A percentile compares a stretch with the other conserved stretches of the same genome.
These are phyloP conservation scores for Eurytoma californica DNA, from an alignment of 2,888 invertebrate genomes.

Conservation along the genomic window DNA sequence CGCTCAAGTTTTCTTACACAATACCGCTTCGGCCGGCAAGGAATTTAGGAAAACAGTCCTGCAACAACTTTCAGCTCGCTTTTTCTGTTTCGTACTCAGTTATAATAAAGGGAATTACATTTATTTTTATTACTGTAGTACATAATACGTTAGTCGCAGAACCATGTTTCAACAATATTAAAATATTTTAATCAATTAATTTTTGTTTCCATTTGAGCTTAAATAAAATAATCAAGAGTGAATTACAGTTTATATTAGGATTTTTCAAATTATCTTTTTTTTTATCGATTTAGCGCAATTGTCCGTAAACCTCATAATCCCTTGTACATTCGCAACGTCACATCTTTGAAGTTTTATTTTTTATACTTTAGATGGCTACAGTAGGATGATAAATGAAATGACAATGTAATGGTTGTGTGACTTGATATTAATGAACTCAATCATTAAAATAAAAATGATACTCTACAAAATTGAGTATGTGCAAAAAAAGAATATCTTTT, in stretches of 20 bases:
- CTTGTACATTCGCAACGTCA: too few relatives aligned
- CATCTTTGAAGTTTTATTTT: too few relatives aligned
- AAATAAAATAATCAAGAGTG: too few relatives aligned
- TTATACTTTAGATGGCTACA: too few relatives aligned
- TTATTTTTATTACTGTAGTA: slow-evolving; percentile 24
- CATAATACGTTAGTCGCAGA: slow-evolving; percentile 46
- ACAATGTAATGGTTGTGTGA: slow-evolving; percentile 9
- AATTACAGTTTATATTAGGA: too few relatives aligned
- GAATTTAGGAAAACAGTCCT: slow-evolving; percentile 36
- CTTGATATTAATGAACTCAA: not conserved
- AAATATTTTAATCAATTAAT: not conserved
- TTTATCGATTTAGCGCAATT: too few relatives aligned
- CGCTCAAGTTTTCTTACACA: slow-evolving; percentile 16
- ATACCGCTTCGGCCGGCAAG: slow-evolving; percentile 12
- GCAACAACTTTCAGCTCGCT: slow-evolving; percentile 24
- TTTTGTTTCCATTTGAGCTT: too few relatives aligned
- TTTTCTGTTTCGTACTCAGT: not conserved
- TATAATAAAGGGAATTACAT: not conserved
- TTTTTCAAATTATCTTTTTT: too few relatives aligned
- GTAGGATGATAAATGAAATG: not conserved
- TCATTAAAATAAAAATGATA: not conserved
- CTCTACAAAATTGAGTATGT: too few relatives aligned
- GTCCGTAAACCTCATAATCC: too few relatives aligned
- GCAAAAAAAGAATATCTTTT: not conserved
- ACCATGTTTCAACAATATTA: slow-evolving; percentile 41